These are phyloP conservation scores for Drosophila atripex DNA, from an alignment of 2,888 invertebrate genomes.

Conservation along the genomic window DNA sequence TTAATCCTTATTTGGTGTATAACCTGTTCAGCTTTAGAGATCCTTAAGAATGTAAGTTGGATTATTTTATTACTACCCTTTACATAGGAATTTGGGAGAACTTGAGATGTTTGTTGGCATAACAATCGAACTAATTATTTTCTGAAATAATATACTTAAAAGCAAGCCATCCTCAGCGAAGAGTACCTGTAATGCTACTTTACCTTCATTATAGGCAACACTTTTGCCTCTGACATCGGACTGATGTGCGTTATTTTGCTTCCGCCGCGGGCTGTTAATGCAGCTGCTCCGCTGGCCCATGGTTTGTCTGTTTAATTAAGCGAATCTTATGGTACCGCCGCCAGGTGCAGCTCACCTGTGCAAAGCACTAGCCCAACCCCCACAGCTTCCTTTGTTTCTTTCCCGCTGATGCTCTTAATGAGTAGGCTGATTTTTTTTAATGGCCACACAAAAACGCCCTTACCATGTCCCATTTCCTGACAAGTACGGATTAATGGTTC, in stretches of 20 bases:
- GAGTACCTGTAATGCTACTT: conserved; percentile 9
- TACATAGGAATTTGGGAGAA: background rate
- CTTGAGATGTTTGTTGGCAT: background rate
- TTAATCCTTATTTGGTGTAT: no score
- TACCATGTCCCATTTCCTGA: conserved; percentile 14
- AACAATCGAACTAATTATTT: background rate
- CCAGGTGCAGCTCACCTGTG: conserved; percentile 41
- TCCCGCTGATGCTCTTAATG: conserved; percentile 32
- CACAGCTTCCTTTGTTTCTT: conserved; percentile 1
- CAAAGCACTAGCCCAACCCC: background rate
- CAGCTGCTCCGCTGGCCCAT: conserved; percentile 34
- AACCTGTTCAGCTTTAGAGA: no score
- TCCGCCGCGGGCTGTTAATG: conserved; percentile 52
- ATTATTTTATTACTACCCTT: no score
- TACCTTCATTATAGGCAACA: background rate
- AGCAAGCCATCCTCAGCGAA: background rate
- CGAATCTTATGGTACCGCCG: conserved; percentile 38
- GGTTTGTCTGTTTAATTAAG: conserved; percentile 55
- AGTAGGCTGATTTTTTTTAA: conserved; percentile 35
- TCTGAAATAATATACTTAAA: no score
- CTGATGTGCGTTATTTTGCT: conserved; percentile 26
- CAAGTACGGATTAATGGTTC: conserved; percentile 36
- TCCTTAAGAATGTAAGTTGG: no score
- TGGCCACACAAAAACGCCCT: conserved; percentile 28
- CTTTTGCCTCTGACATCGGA: conserved; percentile 2